Evolutionary conservation across 2,113 vertebrate genomes (phyloP).

Genomic region (Apaloderma vittatum): DNA sequence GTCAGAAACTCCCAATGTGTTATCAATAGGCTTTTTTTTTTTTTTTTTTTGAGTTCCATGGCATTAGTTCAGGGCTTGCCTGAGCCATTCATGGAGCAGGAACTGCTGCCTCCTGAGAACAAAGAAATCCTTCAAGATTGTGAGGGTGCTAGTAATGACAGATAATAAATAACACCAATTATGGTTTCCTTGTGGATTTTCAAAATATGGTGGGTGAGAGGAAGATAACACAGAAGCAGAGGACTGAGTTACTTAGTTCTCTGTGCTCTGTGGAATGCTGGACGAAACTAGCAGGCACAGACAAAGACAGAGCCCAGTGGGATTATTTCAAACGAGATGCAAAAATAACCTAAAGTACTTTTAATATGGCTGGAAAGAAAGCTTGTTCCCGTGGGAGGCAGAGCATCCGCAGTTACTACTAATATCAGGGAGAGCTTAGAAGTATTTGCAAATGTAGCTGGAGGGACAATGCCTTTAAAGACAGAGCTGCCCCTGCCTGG

Average conservation of each 20-base stretch:
- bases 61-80: background rate
- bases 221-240: background rate
- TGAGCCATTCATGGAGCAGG: background rate
- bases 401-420: background rate
- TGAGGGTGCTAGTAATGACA: background rate
- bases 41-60: background rate
- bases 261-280: fast-evolving
- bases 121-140: background rate
- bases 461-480: background rate
- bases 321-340: background rate
- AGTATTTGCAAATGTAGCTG: background rate
- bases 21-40: background rate
- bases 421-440: background rate
- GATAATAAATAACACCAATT: background rate
- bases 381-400: fast-evolving
- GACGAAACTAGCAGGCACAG: fast-evolving
- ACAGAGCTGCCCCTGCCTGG: background rate
- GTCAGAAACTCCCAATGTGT: background rate
- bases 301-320: background rate
- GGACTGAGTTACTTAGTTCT: background rate
- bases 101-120: background rate
- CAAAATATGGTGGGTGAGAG: background rate
- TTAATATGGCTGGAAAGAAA: background rate
- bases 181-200: background rate
- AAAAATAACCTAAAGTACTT: background rate